Evolutionary conservation across 2,797 vertebrate genomes (phyloP), one percentile per base, ranked within the genome.

Genomic region (Hoplostethus mediterraneus): DNA sequence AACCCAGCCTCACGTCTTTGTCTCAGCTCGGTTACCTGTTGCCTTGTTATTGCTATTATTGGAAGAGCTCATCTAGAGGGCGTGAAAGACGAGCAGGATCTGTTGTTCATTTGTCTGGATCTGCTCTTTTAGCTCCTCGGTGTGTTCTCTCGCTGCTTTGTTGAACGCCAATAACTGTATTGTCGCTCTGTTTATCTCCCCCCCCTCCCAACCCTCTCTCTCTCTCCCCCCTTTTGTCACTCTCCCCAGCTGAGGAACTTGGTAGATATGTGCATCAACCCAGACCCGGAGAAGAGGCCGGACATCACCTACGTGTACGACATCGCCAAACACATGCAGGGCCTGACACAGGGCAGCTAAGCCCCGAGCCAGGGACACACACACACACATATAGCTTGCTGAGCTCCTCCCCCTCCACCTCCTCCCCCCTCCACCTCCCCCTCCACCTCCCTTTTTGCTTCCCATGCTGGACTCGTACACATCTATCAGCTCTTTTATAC

Each of bases 241-340:
- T 64, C 67, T 76, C 82, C 10, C 40, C 88, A 99, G 98, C 94
- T 99, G 80, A 96, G 98, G 69, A 97, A 98, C 48, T 83, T 99
- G 94, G 97, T 99, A 89, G 98, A 98, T 83, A 96, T 96, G 92
- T 99, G 98, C 95, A 99, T 99, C 95, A 98, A 96, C 90, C 98
- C 97, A 0, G 98, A 99, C 91, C 97, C 98, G 0, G 98, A 99
- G 95, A 98, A 97, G 95, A 96, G 98, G 89, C 98, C 98, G 44
- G 98, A 99, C 88, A 93, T 99, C 89, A 82, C 96, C 90, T 99
- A 99, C 13, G 97, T 99, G 81, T 99, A 97, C 52, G 96, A 95
- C 64, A 94, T 98, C 14, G 98, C 98, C 21, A 98, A 98, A 83
- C 95, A 96, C 66, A 99, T 99, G 97, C 96, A 97, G 16, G 94